Evolutionary conservation across 2,888 invertebrate species (phyloP).

Genomic region (Macaria notata): DNA sequence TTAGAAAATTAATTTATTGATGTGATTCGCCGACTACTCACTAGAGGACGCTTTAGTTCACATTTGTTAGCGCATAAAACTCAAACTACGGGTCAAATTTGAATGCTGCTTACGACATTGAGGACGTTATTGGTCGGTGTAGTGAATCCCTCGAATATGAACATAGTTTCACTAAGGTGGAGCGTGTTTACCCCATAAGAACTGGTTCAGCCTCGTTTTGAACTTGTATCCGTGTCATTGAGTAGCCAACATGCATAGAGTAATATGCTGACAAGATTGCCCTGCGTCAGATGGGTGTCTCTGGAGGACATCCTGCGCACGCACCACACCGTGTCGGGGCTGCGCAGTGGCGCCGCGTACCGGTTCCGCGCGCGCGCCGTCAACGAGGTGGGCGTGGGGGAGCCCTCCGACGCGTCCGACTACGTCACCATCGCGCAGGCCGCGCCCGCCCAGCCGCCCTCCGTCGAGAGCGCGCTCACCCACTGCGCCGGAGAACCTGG

Average conservation of each 20-base stretch:
- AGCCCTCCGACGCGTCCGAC: slow-evolving; percentile 85
- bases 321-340: slow-evolving; percentile 84
- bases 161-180: too few relatives aligned
- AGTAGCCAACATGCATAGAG: neutral
- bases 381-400: slow-evolving; percentile 89
- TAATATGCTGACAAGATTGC: neutral
- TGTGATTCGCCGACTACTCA: too few relatives aligned
- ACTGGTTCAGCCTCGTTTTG: neutral
- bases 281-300: slow-evolving; percentile 84
- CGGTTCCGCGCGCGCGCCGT: slow-evolving; percentile 89
- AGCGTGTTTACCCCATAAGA: too few relatives aligned
- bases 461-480: slow-evolving; percentile 86
- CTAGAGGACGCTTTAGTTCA: too few relatives aligned
- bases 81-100: too few relatives aligned
- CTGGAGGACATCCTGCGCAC: slow-evolving; percentile 85
- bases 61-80: too few relatives aligned
- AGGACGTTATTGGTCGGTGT: too few relatives aligned
- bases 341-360: slow-evolving; percentile 85
- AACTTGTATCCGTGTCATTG: slow-evolving; percentile 1
- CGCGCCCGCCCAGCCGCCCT: slow-evolving; percentile 82
- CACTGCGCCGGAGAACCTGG: slow-evolving; percentile 85
- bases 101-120: too few relatives aligned
- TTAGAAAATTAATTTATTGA: too few relatives aligned
- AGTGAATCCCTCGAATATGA: too few relatives aligned
- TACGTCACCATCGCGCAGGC: slow-evolving; percentile 77